Evolutionary conservation across 2,888 invertebrate species (phyloP), one percentile per base, ranked within the genome.

Genomic region (Apamea crenata): DNA sequence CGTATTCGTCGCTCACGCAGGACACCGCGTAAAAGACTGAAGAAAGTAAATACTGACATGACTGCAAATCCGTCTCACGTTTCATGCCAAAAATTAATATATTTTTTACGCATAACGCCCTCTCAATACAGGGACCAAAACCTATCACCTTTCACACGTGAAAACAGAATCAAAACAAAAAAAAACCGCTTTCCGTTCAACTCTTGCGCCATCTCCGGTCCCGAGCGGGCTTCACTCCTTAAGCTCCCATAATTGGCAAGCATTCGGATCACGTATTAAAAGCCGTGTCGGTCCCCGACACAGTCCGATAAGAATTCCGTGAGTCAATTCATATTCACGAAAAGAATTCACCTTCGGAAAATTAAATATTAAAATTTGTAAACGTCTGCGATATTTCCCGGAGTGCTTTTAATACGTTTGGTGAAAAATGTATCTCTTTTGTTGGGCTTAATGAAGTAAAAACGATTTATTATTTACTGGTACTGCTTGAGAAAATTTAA

Each of bases 211-310:
- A 75, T 59, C 70, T 73, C 16, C 16, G 74, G 80, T 85, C 74
- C 80, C 83, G 73, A 79, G 82, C 87, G 87, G 86, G 87, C 89
- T 90, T 89, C 87, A 89, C 90, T 93, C 88, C 93, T 93, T 92
- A 91, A 94, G 91, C 93, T 88, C 80, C 90, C 89, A 91, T 94
- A 94, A 95, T 95, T 95, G 94, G 91, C 87, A 83, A 91, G 91
- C 85, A 95, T 95, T 95, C 95, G 88, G 93, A 95, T 95, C 96
- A 96, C 96, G 96, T 96, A 94, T 94, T 93, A 93, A 93, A 95
- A 94, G 93, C 93, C 91, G 92, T 94, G 95, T 95, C 95, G 92
- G 91, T 91, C 91, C 90, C 94, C 94, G 94, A 94, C 93, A 92
- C 91, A 91, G 93, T 91, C 93, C 93, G 94, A 94, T 95, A 94